A percentile compares a stretch with the other conserved stretches of the same genome.
These are phyloP conservation scores for Poeciliopsis retropinna DNA, from an alignment of 2,113 vertebrate genomes.

Conservation along the genomic window DNA sequence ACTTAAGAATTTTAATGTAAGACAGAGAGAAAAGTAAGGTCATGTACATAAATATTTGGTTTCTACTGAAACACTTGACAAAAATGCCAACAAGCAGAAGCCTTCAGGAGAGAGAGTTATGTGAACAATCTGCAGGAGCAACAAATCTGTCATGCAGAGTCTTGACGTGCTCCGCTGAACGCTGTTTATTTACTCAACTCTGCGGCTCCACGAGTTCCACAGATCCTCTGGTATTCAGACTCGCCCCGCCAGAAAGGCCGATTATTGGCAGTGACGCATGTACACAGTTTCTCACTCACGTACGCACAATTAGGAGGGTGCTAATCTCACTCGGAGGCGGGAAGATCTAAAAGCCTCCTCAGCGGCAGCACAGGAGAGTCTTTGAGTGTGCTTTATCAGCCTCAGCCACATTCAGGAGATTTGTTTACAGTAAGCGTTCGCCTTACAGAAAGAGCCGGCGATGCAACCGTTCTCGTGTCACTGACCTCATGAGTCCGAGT, in stretches of 20 bases:
- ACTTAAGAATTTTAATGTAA: background rate
- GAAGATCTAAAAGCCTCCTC: conserved; percentile 20
- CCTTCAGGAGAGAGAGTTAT: background rate
- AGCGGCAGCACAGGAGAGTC: conserved; percentile 9
- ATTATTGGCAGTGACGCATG: conserved; percentile 59
- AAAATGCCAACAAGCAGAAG: background rate
- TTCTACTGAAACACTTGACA: background rate
- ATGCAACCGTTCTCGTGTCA: conserved; percentile 21
- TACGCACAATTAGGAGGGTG: conserved; percentile 54
- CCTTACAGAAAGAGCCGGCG: conserved; percentile 3
- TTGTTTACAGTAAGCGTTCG: conserved; percentile 14
- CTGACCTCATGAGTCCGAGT: conserved; percentile 29
- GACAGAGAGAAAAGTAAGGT: background rate
- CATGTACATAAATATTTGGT: background rate
- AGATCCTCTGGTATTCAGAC: conserved; percentile 58
- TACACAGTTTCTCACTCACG: conserved; percentile 57
- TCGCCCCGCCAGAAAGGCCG: conserved; percentile 40
- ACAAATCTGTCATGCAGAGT: conserved; percentile 12
- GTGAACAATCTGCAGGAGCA: background rate
- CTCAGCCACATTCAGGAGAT: background rate
- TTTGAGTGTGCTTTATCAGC: conserved; percentile 16
- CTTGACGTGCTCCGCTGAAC: conserved; percentile 17
- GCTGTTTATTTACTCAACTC: conserved; percentile 59
- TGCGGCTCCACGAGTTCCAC: conserved; percentile 31
- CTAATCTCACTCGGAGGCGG: conserved; percentile 41